These are phyloP conservation scores for Regulus satrapa DNA, from an alignment of 2,113 vertebrate species.

Conservation along the genomic window DNA sequence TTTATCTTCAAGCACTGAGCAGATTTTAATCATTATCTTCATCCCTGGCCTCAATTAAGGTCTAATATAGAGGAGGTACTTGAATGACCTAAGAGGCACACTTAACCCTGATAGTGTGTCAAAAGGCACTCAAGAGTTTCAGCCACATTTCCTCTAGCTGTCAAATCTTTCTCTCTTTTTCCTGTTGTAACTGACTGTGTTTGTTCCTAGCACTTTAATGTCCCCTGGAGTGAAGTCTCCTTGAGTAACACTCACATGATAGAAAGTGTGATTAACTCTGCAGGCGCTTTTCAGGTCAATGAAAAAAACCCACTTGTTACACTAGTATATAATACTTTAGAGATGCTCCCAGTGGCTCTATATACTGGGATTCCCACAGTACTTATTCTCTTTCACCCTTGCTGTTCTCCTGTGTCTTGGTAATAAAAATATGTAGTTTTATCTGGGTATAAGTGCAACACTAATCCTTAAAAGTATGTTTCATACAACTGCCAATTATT, in stretches of 20 bases:
- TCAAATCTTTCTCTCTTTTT: not conserved
- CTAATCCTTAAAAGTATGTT: not conserved
- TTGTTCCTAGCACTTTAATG: conserved; percentile 51
- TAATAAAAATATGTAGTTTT: not conserved
- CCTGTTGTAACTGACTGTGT: not conserved
- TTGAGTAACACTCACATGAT: conserved; percentile 35
- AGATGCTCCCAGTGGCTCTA: not conserved
- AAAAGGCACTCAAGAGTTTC: conserved; percentile 5
- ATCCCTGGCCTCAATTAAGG: not conserved
- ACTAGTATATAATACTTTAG: conserved; percentile 28
- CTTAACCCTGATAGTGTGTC: conserved; percentile 8
- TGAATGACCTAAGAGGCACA: conserved; percentile 47
- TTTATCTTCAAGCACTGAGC: not conserved
- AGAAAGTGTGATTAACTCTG: conserved; percentile 62
- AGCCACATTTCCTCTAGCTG: not conserved
- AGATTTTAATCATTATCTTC: conserved; percentile 37
- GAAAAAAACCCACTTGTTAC: conserved; percentile 31
- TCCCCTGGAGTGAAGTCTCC: conserved; percentile 36
- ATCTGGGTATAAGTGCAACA: not conserved
- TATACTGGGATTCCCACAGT: not conserved
- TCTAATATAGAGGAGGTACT: not conserved
- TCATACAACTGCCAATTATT: not conserved
- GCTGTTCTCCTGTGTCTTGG: not conserved
- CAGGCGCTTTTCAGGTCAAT: conserved; percentile 48
- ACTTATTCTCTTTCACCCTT: not conserved